A percentile compares a stretch with the other conserved stretches of the same genome.
Conservation (phyloP, 2,888 invertebrate genomes). For the Criorhina ranunculi region DNA sequence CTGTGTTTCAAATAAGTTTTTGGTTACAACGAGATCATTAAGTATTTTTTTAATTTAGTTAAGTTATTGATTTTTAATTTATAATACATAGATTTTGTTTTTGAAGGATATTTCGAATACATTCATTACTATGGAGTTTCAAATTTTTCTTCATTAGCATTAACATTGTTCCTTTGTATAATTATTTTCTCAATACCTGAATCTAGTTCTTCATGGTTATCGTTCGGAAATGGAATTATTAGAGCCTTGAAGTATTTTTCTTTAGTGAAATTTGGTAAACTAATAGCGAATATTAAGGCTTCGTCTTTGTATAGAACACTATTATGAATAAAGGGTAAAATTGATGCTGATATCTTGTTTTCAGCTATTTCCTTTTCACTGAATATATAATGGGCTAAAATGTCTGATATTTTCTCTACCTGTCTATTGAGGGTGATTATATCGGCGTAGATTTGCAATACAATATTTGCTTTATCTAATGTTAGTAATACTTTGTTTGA, state of each 20-base stretch:
- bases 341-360: not conserved
- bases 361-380: not conserved
- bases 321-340: not conserved
- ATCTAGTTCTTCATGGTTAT: not conserved
- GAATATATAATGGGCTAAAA: not conserved
- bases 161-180: slow-evolving; percentile 2
- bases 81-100: not conserved
- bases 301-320: not conserved
- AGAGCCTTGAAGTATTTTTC: slow-evolving; percentile 1
- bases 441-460: not conserved
- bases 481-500: not conserved
- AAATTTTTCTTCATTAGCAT: not conserved
- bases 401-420: not conserved
- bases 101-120: slow-evolving; percentile 3
- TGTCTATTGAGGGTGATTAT: not conserved
- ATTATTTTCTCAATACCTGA: not conserved
- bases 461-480: slow-evolving; percentile 1
- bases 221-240: not conserved
- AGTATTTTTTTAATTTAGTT: not conserved
- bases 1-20: not conserved
- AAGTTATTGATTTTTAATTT: not conserved
- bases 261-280: not conserved
- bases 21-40: not conserved
- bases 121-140: not conserved
- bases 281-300: not conserved